Conservation (phyloP, 2,113 vertebrate species). For the Gila orcuttii region DNA sequence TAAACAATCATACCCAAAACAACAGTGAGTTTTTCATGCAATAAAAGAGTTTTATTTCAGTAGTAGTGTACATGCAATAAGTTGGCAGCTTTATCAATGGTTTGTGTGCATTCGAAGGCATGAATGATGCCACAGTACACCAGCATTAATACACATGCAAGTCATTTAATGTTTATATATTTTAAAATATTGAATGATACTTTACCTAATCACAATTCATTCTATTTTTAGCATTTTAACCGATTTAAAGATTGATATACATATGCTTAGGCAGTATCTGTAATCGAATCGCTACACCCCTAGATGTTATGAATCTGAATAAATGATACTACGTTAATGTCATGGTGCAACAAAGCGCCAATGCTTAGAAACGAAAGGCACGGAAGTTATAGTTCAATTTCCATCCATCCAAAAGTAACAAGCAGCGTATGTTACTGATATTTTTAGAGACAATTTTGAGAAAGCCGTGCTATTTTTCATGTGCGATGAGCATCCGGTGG, state of each 20-base stretch:
- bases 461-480: neutral
- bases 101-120: neutral
- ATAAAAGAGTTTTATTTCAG: neutral
- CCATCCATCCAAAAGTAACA: neutral
- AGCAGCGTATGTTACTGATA: neutral
- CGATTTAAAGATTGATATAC: neutral
- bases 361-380: neutral
- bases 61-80: neutral
- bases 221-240: neutral
- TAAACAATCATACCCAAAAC: neutral
- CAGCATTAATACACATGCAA: neutral
- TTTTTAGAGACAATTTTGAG: neutral
- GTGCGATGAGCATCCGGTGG: neutral
- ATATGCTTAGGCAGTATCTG: neutral
- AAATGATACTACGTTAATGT: neutral
- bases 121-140: neutral
- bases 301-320: neutral
- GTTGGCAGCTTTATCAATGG: neutral
- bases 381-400: neutral
- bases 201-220: neutral
- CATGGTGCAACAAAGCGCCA: neutral
- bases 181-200: neutral
- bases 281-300: neutral
- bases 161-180: neutral
- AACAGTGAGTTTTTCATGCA: neutral